Percentiles rank a stretch among this genome's conserved stretches.
phyloP scores from a whole-genome alignment of 1,140 invertebrate species.

The Macrosteles quadrilineatus region DNA sequence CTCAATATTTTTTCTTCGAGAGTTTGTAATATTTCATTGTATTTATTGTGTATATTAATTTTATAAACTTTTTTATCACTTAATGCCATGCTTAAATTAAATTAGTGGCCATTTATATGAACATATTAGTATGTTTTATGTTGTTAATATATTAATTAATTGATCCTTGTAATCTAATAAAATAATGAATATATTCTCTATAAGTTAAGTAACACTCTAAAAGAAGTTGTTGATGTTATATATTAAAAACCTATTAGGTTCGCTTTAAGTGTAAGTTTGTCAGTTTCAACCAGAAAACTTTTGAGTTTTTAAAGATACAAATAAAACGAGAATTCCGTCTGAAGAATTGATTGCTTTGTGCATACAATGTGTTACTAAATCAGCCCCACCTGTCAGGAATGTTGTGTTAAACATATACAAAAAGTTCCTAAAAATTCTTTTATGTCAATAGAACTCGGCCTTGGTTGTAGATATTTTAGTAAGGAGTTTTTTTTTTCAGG shows the following conservation, averaged over 20 bases:
- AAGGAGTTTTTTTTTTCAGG: not conserved
- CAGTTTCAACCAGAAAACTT: no score
- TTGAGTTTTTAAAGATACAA: no score
- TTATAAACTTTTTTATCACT: conserved; percentile 3
- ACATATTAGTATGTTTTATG: not conserved
- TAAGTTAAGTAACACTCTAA: not conserved
- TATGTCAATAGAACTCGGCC: no score
- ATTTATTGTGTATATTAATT: not conserved
- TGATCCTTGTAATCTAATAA: not conserved
- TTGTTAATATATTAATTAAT: not conserved
- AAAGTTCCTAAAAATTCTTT: no score
- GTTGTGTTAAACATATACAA: no score
- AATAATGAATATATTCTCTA: not conserved
- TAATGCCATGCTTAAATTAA: not conserved
- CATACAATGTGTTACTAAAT: no score
- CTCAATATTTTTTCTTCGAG: not conserved
- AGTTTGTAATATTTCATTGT: conserved; percentile 5
- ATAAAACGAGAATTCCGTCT: no score
- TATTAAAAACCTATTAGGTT: no score
- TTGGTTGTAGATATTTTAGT: not conserved
- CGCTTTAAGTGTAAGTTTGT: no score
- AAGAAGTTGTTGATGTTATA: not conserved
- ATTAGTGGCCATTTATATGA: not conserved
- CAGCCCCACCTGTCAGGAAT: no score
- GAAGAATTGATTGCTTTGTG: no score